Base-by-base conservation (phyloP, 2,797 vertebrate species). In the Pampus argenteus region DNA sequence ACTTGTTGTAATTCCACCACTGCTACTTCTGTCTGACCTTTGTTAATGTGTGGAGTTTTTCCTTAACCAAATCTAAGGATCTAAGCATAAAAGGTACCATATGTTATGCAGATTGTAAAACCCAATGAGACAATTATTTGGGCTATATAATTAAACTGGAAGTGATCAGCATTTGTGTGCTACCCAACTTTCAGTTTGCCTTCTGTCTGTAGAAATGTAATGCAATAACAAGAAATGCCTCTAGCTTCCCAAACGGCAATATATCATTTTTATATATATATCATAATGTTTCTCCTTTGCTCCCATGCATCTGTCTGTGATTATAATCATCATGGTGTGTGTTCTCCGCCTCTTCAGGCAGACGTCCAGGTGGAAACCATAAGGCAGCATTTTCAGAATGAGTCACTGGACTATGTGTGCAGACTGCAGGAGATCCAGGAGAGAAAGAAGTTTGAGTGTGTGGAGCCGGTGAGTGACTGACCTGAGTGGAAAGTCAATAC, bases 371-470 rank as follows among this genome's bases (percentile, higher is more conserved):
- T 99, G 90, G 97, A 98, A 77, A 88, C 83, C 74, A 96, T 95
- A 54, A 96, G 96, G 78, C 95, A 95, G 76, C 97, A 97, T 91
- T 99, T 99, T 84, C 98, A 98, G 65, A 97, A 98, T 74, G 94
- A 97, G 69, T 99, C 97, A 42, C 94, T 99, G 0, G 96, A 99
- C 74, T 99, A 99, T 1, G 96, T 99, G 2, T 99, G 97, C 91
- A 98, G 96, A 85, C 89, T 99, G 75, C 98, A 99, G 92, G 98
- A 99, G 88, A 98, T 99, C 85, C 98, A 99, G 86, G 98, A 99
- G 84, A 92, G 97, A 74, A 99, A 99, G 93, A 99, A 98, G 88
- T 99, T 98, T 89, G 98, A 99, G 76, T 99, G 98, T 76, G 97
- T 99, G 84, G 98, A 99, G 75, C 98, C 98, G 61, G 98, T 99